These are phyloP conservation scores for Eulimnadia texana DNA, from an alignment of 1,140 invertebrate species.

Conservation along the genomic window DNA sequence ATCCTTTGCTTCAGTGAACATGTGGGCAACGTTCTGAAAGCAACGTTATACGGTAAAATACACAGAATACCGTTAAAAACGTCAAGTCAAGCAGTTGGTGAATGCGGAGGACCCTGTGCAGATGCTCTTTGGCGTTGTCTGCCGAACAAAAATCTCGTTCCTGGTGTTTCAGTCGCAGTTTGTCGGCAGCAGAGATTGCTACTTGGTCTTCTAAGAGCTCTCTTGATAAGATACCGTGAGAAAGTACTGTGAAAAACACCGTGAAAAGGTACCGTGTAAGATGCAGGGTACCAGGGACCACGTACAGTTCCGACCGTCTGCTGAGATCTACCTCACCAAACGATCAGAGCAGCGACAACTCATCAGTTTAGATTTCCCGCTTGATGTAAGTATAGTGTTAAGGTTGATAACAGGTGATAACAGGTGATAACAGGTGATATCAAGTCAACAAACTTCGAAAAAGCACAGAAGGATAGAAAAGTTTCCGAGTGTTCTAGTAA, in stretches of 20 bases:
- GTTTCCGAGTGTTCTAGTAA: too few relatives aligned
- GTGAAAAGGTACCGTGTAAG: not conserved
- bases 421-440: too few relatives aligned
- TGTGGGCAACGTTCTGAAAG: not conserved
- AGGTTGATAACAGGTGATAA: not conserved
- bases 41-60: not conserved
- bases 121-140: not conserved
- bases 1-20: not conserved
- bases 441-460: too few relatives aligned
- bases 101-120: not conserved
- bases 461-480: too few relatives aligned
- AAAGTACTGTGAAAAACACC: not conserved
- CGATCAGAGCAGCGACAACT: not conserved
- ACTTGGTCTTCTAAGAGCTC: too few relatives aligned
- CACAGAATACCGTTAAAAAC: not conserved
- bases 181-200: too few relatives aligned
- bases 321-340: not conserved
- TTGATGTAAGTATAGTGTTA: conserved; percentile 1
- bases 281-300: not conserved
- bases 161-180: too few relatives aligned
- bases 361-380: conserved; percentile 5
- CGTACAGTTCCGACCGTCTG: not conserved
- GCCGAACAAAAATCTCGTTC: too few relatives aligned
- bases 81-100: not conserved
- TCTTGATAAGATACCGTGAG: too few relatives aligned